A percentile compares a stretch with the other conserved stretches of the same genome.
These are phyloP conservation scores for Zaprionus capensis DNA, from an alignment of 1,140 invertebrate genomes.

Conservation along the genomic window DNA sequence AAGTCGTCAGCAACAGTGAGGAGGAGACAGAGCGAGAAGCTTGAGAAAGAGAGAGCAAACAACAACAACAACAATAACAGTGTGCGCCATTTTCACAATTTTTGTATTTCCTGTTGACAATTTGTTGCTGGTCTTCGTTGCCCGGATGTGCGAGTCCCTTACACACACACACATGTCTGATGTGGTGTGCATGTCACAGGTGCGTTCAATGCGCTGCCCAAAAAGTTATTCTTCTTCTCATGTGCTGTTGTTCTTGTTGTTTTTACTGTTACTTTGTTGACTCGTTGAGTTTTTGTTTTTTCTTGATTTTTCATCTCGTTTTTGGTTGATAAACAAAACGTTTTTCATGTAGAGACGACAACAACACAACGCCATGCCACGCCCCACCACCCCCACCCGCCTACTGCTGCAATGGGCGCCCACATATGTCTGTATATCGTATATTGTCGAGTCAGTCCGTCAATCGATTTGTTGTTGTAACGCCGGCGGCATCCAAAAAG, in stretches of 20 bases:
- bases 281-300: slow-evolving; percentile 59
- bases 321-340: slow-evolving; percentile 79
- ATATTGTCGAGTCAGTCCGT: slow-evolving; percentile 48
- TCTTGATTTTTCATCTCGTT: slow-evolving; percentile 17
- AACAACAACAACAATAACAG: slow-evolving; percentile 26
- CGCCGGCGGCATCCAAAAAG: slow-evolving; percentile 38
- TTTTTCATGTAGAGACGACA: slow-evolving; percentile 57
- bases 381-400: slow-evolving; percentile 5
- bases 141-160: slow-evolving; percentile 41
- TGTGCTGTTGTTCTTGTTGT: slow-evolving; percentile 18
- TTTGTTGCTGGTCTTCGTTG: slow-evolving; percentile 68
- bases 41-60: slow-evolving; percentile 3
- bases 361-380: slow-evolving; percentile 13
- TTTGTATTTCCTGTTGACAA: slow-evolving; percentile 80
- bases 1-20: slow-evolving; percentile 31
- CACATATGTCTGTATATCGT: not conserved
- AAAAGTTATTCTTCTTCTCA: slow-evolving; percentile 42
- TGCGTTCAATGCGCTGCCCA: slow-evolving; percentile 67
- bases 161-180: slow-evolving; percentile 55
- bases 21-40: not conserved
- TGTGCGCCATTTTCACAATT: slow-evolving; percentile 51
- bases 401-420: slow-evolving; percentile 22
- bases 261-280: slow-evolving; percentile 64
- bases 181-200: slow-evolving; percentile 74
- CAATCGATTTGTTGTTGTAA: slow-evolving; percentile 73